Evolutionary conservation across 2,888 invertebrate genomes (phyloP), one percentile per base, ranked within the genome.

Genomic region (Acronicta leporina): DNA sequence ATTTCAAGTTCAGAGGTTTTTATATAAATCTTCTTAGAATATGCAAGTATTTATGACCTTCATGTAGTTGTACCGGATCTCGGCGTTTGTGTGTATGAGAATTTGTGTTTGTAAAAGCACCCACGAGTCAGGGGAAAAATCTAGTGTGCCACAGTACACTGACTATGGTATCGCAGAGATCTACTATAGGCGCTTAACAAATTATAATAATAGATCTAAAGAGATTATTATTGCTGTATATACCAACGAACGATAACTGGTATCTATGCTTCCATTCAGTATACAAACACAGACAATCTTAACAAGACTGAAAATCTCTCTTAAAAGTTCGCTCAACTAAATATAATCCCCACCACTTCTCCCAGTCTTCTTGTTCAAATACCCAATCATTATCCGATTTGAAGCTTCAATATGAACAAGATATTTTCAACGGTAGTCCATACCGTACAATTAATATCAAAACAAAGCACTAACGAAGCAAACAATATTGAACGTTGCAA

Each of bases 381-480:
- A 65, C 27, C 59, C 66, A 10, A 64, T 60, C 57, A 61, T 61
- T 71, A 73, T 62, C 63, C 48, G 49, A 64, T 59, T 76, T 46
- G 15, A 11, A 63, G 49, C 49, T 63, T n/a, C 58, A 52, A 42
- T 56, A 63, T 51, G 16, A 71, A 69, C 58, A 55, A 69, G 59
- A 68, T 52, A 68, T 60, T 60, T 61, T 58, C 65, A 65, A 73
- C 56, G 55, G 20, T 45, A 61, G 48, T 66, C 61, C 62, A 68
- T 62, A 68, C 61, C 52, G 50, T 56, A 64, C 71, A 73, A 72
- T 77, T 77, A 77, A 79, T 71, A 71, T 65, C 64, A 60, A 68
- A 79, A 73, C 74, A 85, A 83, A 79, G 80, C 83, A 82, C 83
- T 84, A 86, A 85, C 84, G 83, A 86, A 86, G 80, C 84, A 81